These are phyloP conservation scores for Lissonota sp. DNA, from an alignment of 2,888 invertebrate genomes.

Conservation along the genomic window DNA sequence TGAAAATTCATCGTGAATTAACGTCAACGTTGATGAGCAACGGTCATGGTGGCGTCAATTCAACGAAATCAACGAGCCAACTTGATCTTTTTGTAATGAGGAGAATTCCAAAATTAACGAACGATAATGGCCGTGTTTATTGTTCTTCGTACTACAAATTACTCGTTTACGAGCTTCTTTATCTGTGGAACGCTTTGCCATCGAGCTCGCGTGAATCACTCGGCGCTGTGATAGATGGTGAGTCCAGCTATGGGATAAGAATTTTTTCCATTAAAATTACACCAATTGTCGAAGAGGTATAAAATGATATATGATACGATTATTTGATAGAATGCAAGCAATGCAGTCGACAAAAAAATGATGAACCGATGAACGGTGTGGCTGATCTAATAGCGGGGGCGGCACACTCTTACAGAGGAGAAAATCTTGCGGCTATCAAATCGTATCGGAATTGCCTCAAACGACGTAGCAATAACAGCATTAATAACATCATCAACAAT, in stretches of 20 bases:
- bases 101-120: conserved; percentile 76
- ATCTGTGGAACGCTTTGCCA: conserved; percentile 88
- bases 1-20: conserved; percentile 80
- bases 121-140: conserved; percentile 72
- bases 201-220: conserved; percentile 84
- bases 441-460: conserved; percentile 77
- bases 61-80: conserved; percentile 75
- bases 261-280: neutral
- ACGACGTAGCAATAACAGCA: conserved; percentile 65
- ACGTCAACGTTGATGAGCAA: conserved; percentile 42
- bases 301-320: conserved; percentile 1
- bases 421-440: conserved; percentile 75
- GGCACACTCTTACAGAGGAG: conserved; percentile 83
- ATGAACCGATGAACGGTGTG: conserved; percentile 86
- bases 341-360: conserved; percentile 61
- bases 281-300: neutral
- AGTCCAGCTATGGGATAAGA: conserved; percentile 20
- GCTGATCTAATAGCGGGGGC: conserved; percentile 85
- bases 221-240: conserved; percentile 83
- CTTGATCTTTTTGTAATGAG: conserved; percentile 80
- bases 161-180: conserved; percentile 88
- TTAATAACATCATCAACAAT: no score
- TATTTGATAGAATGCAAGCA: neutral
- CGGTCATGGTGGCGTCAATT: conserved; percentile 61
- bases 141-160: conserved; percentile 85